Conservation (phyloP, 2,888 invertebrate genomes). For the Notodonta ziczac region DNA sequence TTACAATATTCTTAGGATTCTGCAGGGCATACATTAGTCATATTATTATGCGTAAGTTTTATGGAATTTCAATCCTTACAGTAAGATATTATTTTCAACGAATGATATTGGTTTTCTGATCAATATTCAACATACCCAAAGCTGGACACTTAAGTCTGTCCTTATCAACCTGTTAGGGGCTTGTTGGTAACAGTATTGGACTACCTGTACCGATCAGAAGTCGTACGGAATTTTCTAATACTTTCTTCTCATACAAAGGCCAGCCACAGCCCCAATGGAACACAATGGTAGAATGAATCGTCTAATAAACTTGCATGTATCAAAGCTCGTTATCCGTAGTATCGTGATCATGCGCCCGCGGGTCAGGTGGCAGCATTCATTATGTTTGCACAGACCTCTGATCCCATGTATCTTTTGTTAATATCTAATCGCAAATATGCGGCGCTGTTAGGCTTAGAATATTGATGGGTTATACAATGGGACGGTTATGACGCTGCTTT, state of each 20-base stretch:
- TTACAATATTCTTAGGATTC: neutral
- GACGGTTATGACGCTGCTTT: neutral
- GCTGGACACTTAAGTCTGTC: too few species aligned
- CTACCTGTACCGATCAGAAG: too few species aligned
- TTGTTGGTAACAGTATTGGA: too few species aligned
- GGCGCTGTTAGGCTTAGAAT: neutral
- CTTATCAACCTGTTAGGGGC: too few species aligned
- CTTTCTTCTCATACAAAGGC: neutral
- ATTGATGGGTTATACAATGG: neutral
- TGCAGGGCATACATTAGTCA: neutral
- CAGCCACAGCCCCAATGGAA: neutral
- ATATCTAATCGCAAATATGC: slow-evolving; percentile 3
- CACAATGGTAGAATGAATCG: neutral
- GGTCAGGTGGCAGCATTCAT: slow-evolving; percentile 5
- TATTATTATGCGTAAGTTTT: too few species aligned
- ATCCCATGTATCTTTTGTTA: slow-evolving; percentile 3
- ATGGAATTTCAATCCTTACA: too few species aligned
- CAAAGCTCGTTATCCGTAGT: slow-evolving; percentile 2
- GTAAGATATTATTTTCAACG: too few species aligned
- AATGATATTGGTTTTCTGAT: too few species aligned
- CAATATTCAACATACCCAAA: too few species aligned
- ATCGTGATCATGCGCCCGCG: neutral
- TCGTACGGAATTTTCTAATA: too few species aligned
- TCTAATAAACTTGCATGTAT: neutral
- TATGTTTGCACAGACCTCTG: slow-evolving; percentile 3